Base-by-base conservation (phyloP, 2,797 vertebrate genomes). In the Avahi laniger region DNA sequence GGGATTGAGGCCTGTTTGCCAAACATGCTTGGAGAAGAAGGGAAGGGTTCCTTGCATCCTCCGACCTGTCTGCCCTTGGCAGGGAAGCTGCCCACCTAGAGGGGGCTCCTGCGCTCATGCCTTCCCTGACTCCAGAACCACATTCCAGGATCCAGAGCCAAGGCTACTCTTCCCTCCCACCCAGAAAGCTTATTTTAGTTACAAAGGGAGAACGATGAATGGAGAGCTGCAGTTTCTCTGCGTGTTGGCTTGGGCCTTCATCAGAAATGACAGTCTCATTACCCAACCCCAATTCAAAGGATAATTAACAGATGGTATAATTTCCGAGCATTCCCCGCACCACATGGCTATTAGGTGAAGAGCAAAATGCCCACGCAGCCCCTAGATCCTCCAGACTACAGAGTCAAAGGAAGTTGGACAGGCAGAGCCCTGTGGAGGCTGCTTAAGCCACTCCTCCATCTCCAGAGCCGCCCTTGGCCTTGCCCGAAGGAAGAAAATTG, bases 251-350 rank as follows among this genome's bases (percentile, higher is more conserved):
- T 80, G 35, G 73, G 84, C 69, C 89, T 97, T 92, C 93, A 67
- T 91, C 93, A 93, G 88, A 97, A 97, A 92, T 9, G 72, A 95
- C 41, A 94, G 97, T 92, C 83, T 96, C 92, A 93, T 98, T 97
- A 96, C 84, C 81, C 96, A 95, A 93, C 20, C 78, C 81, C 22
- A 67, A 95, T 87, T 96, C 93, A 98, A 92, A 94, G 96, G 89
- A 30, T 97, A 96, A 97, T 98, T 97, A 98, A 83, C 96, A 98
- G 95, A 97, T 93, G 96, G 97, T 96, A 91, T 98, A 97, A 97
- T 98, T 96, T 96, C 94, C 52, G 1, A 96, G 91, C 95, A 87
- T 93, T 97, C 96, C 81, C 94, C 1, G 4, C 0, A 4, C 94
- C 96, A 95, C 98, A 93, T 97, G 93, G 94, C 91, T 97, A 93